A percentile compares a stretch with the other conserved stretches of the same genome.
phyloP scores from a whole-genome alignment of 2,113 vertebrate genomes.

The Grammatotria lemairii region DNA sequence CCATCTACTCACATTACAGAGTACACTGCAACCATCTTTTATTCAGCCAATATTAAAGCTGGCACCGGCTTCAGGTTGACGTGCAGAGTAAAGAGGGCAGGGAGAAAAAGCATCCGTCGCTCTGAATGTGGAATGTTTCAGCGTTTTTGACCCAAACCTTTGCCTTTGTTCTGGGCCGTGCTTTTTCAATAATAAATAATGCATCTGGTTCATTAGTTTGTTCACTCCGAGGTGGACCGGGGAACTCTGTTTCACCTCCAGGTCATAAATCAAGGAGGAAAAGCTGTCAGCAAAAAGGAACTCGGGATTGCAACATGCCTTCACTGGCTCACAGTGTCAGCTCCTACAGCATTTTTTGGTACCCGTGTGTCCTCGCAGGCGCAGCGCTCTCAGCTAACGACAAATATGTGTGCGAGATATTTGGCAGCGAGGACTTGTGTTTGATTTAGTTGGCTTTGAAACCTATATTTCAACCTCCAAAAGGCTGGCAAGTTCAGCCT shows the following conservation, averaged over 20 bases:
- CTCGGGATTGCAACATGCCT: constrained; percentile 35
- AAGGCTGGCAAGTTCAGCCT: not conserved
- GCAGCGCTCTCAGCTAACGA: not conserved
- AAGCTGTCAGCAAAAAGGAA: constrained; percentile 42
- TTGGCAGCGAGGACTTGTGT: constrained; percentile 20
- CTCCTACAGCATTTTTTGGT: not conserved
- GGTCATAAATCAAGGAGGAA: constrained; percentile 57
- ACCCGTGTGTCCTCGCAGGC: not conserved
- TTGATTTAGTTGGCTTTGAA: constrained; percentile 26
- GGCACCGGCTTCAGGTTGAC: constrained; percentile 2
- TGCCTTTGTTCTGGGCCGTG: constrained; percentile 37
- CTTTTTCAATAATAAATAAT: constrained; percentile 65
- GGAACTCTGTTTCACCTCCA: constrained; percentile 49
- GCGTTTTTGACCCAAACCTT: not conserved
- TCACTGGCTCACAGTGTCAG: constrained; percentile 7
- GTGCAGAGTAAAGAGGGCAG: not conserved
- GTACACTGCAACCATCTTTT: not conserved
- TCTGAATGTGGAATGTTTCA: constrained; percentile 21
- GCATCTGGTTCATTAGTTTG: constrained; percentile 63
- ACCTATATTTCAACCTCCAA: not conserved
- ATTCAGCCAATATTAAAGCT: constrained; percentile 23
- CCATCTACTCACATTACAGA: constrained; percentile 21
- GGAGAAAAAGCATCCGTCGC: not conserved
- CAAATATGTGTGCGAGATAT: constrained; percentile 34
- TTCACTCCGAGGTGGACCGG: constrained; percentile 44